Base-by-base conservation (phyloP, 2,888 invertebrate species). In the Lasioglossum leucozonium region DNA sequence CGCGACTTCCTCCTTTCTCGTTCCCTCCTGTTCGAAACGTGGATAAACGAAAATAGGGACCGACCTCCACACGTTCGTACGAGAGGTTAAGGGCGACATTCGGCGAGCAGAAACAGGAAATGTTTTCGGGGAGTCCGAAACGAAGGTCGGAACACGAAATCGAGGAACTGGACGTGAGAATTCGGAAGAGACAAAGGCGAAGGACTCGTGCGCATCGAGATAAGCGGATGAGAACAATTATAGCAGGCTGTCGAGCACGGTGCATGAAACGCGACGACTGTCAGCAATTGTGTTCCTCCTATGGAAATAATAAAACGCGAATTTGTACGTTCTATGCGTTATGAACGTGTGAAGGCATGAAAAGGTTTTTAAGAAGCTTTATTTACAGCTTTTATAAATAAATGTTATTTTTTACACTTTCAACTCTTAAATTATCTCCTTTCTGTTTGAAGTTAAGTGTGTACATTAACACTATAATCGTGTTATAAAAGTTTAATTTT, bases 131-230 rank as follows among this genome's bases (percentile, higher is more conserved):
- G 30, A 69, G 40, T 10, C 6, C 40, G 34, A 3, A 51, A 72
- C 30, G 30, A 75, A 75, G 58, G 51, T 55, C 22, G 37, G 37
- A 69, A 34, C 58, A 18, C 51, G 47, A 77, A 79, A 79, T 77
- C 77, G 58, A 26, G 51, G 72, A 69, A 22, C 34, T 18, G 30
- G 30, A 40, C 79, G 73, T 82, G 79, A 82, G 86, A 82, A 86
- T 44, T n/a, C 51, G 13, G 69, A 5, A 44, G 26, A 47, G 58
- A 79, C 71, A 81, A 74, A 76, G 62, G 37, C 76, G 58, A 79
- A 77, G 81, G 75, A 86, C 72, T 62, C 75, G 76, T 65, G 82
- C 34, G 26, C 71, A 80, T 87, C 72, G 78, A 79, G 84, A 84
- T 76, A 85, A 82, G 34, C 37, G 47, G 30, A 22, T 8, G 26